phyloP scores from a whole-genome alignment of 2,888 invertebrate genomes.

The Lasioglossum villosulum region DNA sequence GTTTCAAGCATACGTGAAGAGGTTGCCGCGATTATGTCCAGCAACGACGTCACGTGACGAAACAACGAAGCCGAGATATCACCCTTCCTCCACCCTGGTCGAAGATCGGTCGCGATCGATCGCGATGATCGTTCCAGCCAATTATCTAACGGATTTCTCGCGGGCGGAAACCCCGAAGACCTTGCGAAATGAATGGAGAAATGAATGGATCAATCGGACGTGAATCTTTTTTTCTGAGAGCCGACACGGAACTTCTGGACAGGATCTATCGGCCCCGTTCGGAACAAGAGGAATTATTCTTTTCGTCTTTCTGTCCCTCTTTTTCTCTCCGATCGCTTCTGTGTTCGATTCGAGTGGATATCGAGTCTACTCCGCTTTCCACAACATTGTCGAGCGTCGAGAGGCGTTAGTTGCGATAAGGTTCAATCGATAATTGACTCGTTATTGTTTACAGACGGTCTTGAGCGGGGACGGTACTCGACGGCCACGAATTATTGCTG shows the following conservation, averaged over 20 bases:
- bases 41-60: constrained; percentile 25
- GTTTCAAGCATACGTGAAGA: constrained; percentile 15
- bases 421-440: constrained; percentile 62
- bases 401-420: constrained; percentile 41
- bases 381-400: constrained; percentile 1
- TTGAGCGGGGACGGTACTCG: constrained; percentile 37
- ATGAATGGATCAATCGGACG: background rate
- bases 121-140: constrained; percentile 37
- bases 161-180: constrained; percentile 23
- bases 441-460: constrained; percentile 63
- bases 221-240: background rate
- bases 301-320: background rate
- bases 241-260: background rate
- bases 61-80: constrained; percentile 33
- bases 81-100: background rate
- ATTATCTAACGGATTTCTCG: constrained; percentile 50
- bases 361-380: background rate
- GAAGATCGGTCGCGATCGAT: constrained; percentile 52
- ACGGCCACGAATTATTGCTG: constrained; percentile 59
- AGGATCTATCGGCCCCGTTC: constrained; percentile 15
- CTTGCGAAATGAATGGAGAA: background rate
- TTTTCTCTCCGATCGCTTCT: background rate
- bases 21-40: constrained; percentile 7
- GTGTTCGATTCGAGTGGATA: background rate
- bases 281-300: background rate